Evolutionary conservation across 1,140 invertebrate species (phyloP).

Genomic region (Megalonaias nervosa): DNA sequence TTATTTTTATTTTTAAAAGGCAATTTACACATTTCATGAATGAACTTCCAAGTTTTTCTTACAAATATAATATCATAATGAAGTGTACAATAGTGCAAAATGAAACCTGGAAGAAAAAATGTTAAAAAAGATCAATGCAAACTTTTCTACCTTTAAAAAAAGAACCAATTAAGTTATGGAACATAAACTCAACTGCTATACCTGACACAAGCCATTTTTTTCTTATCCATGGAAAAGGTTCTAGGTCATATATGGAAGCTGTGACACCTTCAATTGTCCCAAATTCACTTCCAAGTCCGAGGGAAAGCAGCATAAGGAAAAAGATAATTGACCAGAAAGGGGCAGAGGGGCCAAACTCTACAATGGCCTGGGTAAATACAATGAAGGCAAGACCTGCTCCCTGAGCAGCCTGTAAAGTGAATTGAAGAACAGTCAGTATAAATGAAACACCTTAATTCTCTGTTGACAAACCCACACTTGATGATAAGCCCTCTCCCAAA

Average conservation of each 20-base stretch:
- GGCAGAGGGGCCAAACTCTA: slow-evolving; percentile 89
- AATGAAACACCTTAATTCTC: too few species aligned
- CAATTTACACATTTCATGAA: too few species aligned
- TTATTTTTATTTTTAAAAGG: too few species aligned
- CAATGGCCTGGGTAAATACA: slow-evolving; percentile 92
- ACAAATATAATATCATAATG: too few species aligned
- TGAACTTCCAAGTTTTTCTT: too few species aligned
- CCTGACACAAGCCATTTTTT: slow-evolving; percentile 86
- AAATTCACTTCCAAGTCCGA: slow-evolving; percentile 93
- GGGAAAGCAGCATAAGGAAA: slow-evolving; percentile 93
- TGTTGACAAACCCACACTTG: too few species aligned
- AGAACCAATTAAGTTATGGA: too few species aligned
- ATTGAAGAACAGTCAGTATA: not conserved
- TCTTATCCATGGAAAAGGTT: slow-evolving; percentile 85
- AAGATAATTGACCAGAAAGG: slow-evolving; percentile 94
- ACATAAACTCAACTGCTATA: slow-evolving; percentile 33
- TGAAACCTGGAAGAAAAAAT: too few species aligned
- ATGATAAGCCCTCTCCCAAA: too few species aligned
- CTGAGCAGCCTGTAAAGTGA: slow-evolving; percentile 64
- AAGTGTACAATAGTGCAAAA: too few species aligned
- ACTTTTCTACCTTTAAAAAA: too few species aligned
- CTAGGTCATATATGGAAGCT: slow-evolving; percentile 93
- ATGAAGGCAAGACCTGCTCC: slow-evolving; percentile 88
- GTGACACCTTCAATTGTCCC: slow-evolving; percentile 82
- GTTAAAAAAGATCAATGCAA: too few species aligned